Evolutionary conservation across 2,888 invertebrate species (phyloP), one percentile per base, ranked within the genome.

Genomic region (Mythimna loreyi): DNA sequence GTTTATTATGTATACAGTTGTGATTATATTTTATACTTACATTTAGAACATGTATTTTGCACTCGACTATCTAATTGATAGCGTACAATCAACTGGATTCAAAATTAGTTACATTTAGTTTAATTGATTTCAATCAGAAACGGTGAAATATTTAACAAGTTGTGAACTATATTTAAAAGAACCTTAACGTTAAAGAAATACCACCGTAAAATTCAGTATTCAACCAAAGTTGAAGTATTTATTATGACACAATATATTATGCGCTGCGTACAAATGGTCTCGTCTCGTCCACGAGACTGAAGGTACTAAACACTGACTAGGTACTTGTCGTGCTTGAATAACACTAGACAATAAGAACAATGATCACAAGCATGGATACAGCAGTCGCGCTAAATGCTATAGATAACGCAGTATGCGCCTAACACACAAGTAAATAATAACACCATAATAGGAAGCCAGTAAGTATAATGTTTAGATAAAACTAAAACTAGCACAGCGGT

Each of bases 201-300:
- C 23, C n/a, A 19, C 40, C n/a, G 16, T n/a, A 13, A 57, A 33
- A 28, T 52, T 56, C 65, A 50, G 33, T 53, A 72, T 63, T 55
- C 58, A 21, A 67, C 72, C 80, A 84, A 84, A 84, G 73, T 77
- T 71, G 65, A 52, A 73, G 59, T 82, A 79, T 76, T 72, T 82
- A 75, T 33, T 74, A 75, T 73, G 82, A 83, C 79, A 79, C 71
- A 58, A 70, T 66, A 67, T 65, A 64, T 60, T 30, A 71, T 61
- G 57, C 71, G 71, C 65, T 69, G 65, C 60, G 71, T 58, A 65
- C 78, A 72, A 84, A 79, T 58, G 57, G 50, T 66, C 23, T 19
- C 23, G 28, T 43, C 52, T 52, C 56, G 52, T 19, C 28, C 28
- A 57, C n/a, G 16, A 55, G 16, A 19, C 56, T 11, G 40, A 52